phyloP scores from a whole-genome alignment of 1,140 invertebrate species.

The Saccostrea cuccullata region DNA sequence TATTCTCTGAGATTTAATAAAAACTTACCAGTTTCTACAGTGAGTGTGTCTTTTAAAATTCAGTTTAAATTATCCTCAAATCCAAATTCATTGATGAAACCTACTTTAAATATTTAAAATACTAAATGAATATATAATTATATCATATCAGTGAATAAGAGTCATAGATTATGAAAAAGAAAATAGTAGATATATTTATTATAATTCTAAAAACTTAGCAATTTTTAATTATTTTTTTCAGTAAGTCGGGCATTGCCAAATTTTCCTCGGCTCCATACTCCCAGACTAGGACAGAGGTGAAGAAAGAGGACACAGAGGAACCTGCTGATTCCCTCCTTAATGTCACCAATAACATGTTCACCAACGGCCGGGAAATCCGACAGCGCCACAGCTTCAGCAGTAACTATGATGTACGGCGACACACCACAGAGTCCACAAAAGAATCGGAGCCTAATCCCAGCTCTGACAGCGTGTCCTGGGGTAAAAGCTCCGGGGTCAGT shows the following conservation, averaged over 20 bases:
- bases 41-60: too few relatives aligned
- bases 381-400: conserved; percentile 5
- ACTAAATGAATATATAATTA: too few relatives aligned
- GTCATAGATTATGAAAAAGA: too few relatives aligned
- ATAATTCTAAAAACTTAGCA: neutral
- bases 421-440: neutral
- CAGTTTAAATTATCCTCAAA: too few relatives aligned
- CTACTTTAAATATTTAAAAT: too few relatives aligned
- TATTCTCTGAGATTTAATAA: too few relatives aligned
- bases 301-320: neutral
- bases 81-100: too few relatives aligned
- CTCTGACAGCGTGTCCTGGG: conserved; percentile 12
- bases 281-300: neutral
- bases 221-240: neutral
- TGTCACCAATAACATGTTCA: neutral
- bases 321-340: neutral
- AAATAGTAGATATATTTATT: neutral
- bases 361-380: neutral
- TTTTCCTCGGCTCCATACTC: neutral
- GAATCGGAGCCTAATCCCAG: neutral
- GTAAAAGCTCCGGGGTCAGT: conserved; percentile 2
- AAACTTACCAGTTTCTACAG: too few relatives aligned
- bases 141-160: too few relatives aligned
- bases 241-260: neutral
- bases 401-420: neutral